phyloP scores from a whole-genome alignment of 1,140 invertebrate genomes.

The Zaprionus taronus region DNA sequence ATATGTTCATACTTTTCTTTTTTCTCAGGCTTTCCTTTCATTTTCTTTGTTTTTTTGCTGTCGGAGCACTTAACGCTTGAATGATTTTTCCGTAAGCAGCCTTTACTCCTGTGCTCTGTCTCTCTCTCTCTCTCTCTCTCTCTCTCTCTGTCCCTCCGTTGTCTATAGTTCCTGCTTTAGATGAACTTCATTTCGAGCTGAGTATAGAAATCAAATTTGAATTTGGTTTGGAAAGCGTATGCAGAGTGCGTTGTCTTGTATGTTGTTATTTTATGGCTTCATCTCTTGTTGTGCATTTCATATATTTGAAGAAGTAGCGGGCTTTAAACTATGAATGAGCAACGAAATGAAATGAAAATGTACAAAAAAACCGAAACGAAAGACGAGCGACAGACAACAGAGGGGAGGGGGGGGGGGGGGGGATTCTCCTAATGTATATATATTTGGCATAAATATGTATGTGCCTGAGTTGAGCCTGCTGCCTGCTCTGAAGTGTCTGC shows the following conservation, averaged over 20 bases:
- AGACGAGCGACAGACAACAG: slow-evolving; percentile 10
- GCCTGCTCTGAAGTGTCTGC: slow-evolving; percentile 30
- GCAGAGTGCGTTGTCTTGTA: background rate
- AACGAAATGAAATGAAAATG: slow-evolving; percentile 40
- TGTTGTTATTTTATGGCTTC: background rate
- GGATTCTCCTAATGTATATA: background rate
- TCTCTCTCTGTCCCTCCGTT: background rate
- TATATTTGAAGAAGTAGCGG: background rate
- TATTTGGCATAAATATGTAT: slow-evolving; percentile 1
- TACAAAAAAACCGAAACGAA: slow-evolving; percentile 6
- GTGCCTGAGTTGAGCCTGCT: background rate
- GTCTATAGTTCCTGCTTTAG: background rate
- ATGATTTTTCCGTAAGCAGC: slow-evolving; percentile 64
- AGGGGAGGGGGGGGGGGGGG: background rate
- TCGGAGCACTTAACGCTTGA: slow-evolving; percentile 64
- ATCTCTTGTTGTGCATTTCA: slow-evolving; percentile 20
- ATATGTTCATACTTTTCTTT: slow-evolving; percentile 39
- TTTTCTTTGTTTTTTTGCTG: slow-evolving; percentile 32
- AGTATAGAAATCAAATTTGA: background rate
- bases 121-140: background rate
- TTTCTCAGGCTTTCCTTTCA: background rate
- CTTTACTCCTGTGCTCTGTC: slow-evolving; percentile 15
- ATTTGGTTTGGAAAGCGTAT: background rate
- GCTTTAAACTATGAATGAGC: slow-evolving; percentile 57
- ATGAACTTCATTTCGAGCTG: background rate